Evolutionary conservation across 92 coral and sea anemone genomes (phyloP).

Genomic region (Zoanthus solanderi): DNA sequence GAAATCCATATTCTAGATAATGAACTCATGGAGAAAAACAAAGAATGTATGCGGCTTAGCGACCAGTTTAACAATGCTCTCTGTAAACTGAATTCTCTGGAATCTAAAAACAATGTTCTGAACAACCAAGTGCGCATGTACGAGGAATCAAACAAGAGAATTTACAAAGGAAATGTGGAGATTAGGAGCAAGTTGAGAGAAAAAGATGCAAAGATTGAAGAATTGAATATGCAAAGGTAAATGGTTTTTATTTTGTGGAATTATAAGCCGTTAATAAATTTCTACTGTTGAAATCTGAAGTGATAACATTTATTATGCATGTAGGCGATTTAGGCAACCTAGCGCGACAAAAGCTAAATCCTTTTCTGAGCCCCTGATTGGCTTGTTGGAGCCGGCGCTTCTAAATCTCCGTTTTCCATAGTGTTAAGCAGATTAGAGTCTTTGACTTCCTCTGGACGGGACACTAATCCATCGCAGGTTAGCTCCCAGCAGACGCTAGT

Average conservation of each 20-base stretch:
- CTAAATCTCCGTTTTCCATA: too few relatives aligned
- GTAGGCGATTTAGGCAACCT: too few relatives aligned
- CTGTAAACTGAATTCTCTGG: conserved; percentile 62
- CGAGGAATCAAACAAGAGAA: conserved; percentile 76
- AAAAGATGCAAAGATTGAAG: conserved; percentile 72
- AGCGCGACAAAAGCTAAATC: too few relatives aligned
- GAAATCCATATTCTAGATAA: conserved; percentile 66
- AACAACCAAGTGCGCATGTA: conserved; percentile 79
- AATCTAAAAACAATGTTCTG: conserved; percentile 77
- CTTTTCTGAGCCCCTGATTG: too few relatives aligned
- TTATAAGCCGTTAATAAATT: not conserved
- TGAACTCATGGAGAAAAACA: conserved; percentile 58
- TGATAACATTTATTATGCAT: too few relatives aligned
- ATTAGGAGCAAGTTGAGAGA: conserved; percentile 68
- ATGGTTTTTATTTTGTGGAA: not conserved
- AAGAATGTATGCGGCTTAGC: conserved; percentile 49
- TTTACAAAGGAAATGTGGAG: conserved; percentile 75
- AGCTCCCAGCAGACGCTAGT: too few relatives aligned
- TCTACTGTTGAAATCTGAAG: too few relatives aligned
- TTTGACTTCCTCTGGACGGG: too few relatives aligned
- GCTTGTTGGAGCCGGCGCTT: too few relatives aligned
- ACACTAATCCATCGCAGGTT: too few relatives aligned
- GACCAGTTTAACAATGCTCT: conserved; percentile 57
- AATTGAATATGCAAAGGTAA: conserved; percentile 63
- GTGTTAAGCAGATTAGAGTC: too few relatives aligned